Evolutionary conservation across 2,888 invertebrate genomes (phyloP).

Genomic region (Diplazon laetatorius): DNA sequence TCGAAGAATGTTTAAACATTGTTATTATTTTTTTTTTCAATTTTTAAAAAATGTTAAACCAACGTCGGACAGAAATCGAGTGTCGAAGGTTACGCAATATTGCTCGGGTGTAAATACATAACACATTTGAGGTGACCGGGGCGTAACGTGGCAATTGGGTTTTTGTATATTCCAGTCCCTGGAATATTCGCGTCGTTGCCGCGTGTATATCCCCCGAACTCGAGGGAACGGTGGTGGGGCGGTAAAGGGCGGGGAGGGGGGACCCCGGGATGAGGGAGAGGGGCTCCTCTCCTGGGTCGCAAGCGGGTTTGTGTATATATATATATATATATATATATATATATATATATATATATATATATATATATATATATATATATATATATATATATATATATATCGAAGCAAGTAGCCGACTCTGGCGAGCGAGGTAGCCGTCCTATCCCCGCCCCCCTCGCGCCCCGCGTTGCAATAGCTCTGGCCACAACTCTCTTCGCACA

Average conservation of each 20-base stretch:
- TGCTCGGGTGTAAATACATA: constrained; percentile 79
- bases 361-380: no score
- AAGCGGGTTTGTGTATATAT: not conserved
- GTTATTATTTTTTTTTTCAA: no score
- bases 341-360: no score
- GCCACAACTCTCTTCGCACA: not conserved
- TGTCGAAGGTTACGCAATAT: constrained; percentile 79
- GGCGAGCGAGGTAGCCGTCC: constrained; percentile 64
- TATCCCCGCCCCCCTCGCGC: no score
- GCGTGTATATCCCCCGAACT: constrained; percentile 25
- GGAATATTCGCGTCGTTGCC: constrained; percentile 29
- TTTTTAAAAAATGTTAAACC: constrained; percentile 51
- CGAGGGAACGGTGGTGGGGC: not conserved
- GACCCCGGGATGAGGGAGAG: no score
- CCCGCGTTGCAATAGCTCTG: constrained; percentile 9
- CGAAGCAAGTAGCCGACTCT: constrained; percentile 35
- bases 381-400: no score
- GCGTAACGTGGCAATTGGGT: not conserved
- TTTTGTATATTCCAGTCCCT: not conserved
- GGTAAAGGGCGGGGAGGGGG: constrained; percentile 9
- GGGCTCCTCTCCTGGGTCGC: constrained; percentile 1
- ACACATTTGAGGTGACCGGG: constrained; percentile 63
- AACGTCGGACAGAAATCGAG: constrained; percentile 70
- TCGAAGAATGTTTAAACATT: constrained; percentile 6
- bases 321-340: no score